These are phyloP conservation scores for Oreochromis aureus DNA, from an alignment of 2,113 vertebrate species.

Conservation along the genomic window DNA sequence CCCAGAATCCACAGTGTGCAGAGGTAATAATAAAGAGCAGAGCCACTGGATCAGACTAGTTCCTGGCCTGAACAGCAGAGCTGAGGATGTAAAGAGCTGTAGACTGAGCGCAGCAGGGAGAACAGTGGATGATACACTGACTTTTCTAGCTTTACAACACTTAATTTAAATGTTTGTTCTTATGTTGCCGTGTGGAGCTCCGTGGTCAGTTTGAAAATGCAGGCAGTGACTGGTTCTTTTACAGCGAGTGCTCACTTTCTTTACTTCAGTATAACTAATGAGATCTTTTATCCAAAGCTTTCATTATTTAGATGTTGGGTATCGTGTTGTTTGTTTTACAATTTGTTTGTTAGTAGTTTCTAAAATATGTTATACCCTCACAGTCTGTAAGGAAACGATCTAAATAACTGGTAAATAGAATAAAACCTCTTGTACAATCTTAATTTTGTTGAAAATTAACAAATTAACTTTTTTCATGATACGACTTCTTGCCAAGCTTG, in stretches of 20 bases:
- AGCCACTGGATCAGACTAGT: neutral
- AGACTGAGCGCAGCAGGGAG: neutral
- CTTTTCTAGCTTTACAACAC: neutral
- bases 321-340: neutral
- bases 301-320: neutral
- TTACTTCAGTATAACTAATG: fast-evolving
- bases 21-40: neutral
- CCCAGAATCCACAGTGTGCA: fast-evolving
- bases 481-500: too few relatives aligned
- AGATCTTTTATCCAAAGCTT: neutral
- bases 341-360: fast-evolving
- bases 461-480: too few relatives aligned
- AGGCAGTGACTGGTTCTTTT: neutral
- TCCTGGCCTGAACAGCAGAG: fast-evolving
- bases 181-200: fast-evolving
- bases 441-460: too few relatives aligned
- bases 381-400: fast-evolving
- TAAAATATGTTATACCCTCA: fast-evolving
- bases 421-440: neutral
- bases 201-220: fast-evolving
- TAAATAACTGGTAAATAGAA: neutral
- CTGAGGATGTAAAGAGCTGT: fast-evolving
- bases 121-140: neutral
- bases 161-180: fast-evolving
- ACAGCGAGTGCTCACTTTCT: neutral